Conservation (phyloP, 2,113 vertebrate species). For the Elaphurus davidianus region DNA sequence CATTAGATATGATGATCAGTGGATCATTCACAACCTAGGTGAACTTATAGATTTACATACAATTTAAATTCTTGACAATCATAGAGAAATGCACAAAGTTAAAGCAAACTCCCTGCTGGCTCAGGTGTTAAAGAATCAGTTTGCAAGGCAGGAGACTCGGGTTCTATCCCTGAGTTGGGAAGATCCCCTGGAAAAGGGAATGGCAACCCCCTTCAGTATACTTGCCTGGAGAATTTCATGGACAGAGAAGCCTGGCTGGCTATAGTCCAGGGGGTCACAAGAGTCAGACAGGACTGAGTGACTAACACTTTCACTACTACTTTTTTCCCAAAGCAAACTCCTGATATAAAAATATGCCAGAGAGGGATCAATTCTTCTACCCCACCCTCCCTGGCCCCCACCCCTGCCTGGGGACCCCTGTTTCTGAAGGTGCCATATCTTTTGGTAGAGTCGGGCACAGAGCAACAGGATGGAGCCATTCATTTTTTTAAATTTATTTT, state of each 20-base stretch:
- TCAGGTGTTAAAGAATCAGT: neutral
- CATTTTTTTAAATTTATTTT: neutral
- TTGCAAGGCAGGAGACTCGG: neutral
- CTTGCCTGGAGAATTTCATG: neutral
- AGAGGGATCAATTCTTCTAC: neutral
- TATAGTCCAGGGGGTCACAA: neutral
- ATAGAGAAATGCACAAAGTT: neutral
- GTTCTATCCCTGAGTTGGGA: neutral
- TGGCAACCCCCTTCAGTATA: neutral
- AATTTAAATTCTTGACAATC: neutral
- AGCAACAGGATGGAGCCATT: neutral
- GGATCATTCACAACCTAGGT: neutral
- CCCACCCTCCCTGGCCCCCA: fast-evolving
- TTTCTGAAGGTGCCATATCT: neutral
- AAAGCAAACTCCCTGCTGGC: neutral
- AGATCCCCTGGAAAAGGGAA: neutral
- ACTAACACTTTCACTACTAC: neutral
- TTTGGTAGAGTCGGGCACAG: too few relatives aligned
- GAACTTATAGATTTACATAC: neutral
- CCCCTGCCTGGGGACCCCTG: neutral
- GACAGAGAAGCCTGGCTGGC: neutral
- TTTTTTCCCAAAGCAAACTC: neutral
- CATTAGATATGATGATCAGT: fast-evolving
- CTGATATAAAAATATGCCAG: neutral
- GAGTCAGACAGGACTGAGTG: neutral